Evolutionary conservation across 2,797 vertebrate species (phyloP).

Genomic region (Knipowitschia caucasica): DNA sequence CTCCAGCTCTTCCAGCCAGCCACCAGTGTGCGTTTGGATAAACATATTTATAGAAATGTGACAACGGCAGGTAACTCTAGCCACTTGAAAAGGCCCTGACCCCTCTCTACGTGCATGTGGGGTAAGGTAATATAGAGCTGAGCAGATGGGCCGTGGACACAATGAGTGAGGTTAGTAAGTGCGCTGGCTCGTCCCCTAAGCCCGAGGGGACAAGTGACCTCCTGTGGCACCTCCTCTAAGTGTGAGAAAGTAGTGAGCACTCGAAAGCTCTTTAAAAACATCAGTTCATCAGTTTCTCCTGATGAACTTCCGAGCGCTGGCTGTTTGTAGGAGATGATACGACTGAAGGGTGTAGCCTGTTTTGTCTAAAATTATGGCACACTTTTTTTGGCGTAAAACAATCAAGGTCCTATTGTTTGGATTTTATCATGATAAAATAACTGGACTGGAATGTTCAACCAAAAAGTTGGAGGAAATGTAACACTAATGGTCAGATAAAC

Average conservation of each 20-base stretch:
- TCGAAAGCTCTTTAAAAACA: no score
- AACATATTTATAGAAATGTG: slow-evolving; percentile 33
- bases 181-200: slow-evolving; percentile 49
- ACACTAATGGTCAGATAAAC: no score
- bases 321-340: no score
- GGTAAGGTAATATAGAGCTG: slow-evolving; percentile 53
- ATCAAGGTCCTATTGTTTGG: no score
- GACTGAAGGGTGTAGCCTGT: no score
- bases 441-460: no score
- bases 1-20: slow-evolving; percentile 36
- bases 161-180: slow-evolving; percentile 58
- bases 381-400: no score
- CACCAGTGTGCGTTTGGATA: slow-evolving; percentile 26
- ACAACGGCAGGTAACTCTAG: slow-evolving; percentile 50
- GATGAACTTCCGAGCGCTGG: no score
- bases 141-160: slow-evolving; percentile 60
- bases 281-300: no score
- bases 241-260: slow-evolving; percentile 5
- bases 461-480: no score
- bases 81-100: slow-evolving; percentile 20
- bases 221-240: slow-evolving; percentile 45
- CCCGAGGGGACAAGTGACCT: slow-evolving; percentile 40
- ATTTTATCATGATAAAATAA: no score
- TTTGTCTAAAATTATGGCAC: no score
- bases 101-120: slow-evolving; percentile 26